Evolutionary conservation across 2,113 vertebrate species (phyloP).

Genomic region (Lutjanus erythropterus): DNA sequence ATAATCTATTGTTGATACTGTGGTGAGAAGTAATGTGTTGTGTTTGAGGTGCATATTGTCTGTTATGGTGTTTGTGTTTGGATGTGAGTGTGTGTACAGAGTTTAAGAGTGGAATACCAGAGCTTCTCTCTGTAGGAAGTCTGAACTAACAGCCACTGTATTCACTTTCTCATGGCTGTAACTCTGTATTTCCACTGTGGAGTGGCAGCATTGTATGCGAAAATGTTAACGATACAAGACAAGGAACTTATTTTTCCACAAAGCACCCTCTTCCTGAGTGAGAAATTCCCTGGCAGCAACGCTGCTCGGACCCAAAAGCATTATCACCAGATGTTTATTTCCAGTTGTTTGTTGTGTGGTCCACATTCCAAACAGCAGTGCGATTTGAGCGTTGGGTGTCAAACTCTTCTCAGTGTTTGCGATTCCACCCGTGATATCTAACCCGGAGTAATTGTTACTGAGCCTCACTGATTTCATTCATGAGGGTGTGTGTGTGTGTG

Average conservation of each 20-base stretch:
- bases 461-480: conserved; percentile 25
- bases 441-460: conserved; percentile 25
- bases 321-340: conserved; percentile 19
- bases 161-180: conserved; percentile 19
- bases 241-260: not conserved
- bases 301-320: not conserved
- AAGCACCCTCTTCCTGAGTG: conserved; percentile 1
- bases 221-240: conserved; percentile 25
- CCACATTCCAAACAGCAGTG: conserved; percentile 46
- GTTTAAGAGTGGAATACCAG: conserved; percentile 35
- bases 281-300: conserved; percentile 8
- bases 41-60: conserved; percentile 74
- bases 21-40: conserved; percentile 75
- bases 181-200: conserved; percentile 24
- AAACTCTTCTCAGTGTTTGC: conserved; percentile 16
- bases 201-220: conserved; percentile 14
- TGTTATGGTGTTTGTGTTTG: conserved; percentile 62
- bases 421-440: conserved; percentile 32
- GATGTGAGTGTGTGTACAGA: conserved; percentile 58
- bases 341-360: conserved; percentile 12
- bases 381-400: conserved; percentile 40
- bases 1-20: conserved; percentile 68
- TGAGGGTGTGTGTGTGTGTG: conserved; percentile 40
- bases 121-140: conserved; percentile 22
- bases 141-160: conserved; percentile 35